A percentile compares a stretch with the other conserved stretches of the same genome.
Conservation (phyloP, 2,888 invertebrate species). For the Dynastes tityus region DNA sequence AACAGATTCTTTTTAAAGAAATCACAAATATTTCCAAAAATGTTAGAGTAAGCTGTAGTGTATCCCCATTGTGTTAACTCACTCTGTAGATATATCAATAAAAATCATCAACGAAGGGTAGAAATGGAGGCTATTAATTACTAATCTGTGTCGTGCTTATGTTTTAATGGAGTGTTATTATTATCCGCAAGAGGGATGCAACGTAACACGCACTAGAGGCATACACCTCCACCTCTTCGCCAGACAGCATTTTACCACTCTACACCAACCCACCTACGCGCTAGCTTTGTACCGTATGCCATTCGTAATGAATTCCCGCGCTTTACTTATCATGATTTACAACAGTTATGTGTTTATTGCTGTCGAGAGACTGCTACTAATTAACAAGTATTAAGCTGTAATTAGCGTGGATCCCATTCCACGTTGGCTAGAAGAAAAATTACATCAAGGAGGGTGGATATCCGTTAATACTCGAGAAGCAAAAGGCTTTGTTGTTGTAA, state of each 20-base stretch:
- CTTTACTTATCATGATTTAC: slow-evolving; percentile 62
- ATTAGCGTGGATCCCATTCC: slow-evolving; percentile 58
- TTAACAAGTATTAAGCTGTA: slow-evolving; percentile 63
- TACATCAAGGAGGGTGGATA: slow-evolving; percentile 49
- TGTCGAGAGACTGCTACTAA: slow-evolving; percentile 61
- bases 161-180: slow-evolving; percentile 65
- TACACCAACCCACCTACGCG: slow-evolving; percentile 30
- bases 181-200: slow-evolving; percentile 62
- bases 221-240: slow-evolving; percentile 57
- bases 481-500: no score
- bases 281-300: slow-evolving; percentile 25
- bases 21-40: no score
- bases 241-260: not conserved
- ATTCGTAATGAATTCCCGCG: slow-evolving; percentile 56
- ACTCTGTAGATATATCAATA: no score
- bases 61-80: no score
- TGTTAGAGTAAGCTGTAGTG: no score
- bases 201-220: slow-evolving; percentile 45
- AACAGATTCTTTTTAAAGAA: no score
- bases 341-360: slow-evolving; percentile 62
- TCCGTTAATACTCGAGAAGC: no score
- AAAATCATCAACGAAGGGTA: slow-evolving; percentile 51
- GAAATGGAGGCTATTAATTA: slow-evolving; percentile 61
- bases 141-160: slow-evolving; percentile 64
- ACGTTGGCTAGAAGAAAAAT: slow-evolving; percentile 53